Base-by-base conservation (phyloP, 2,113 vertebrate genomes). In the Bungarus multicinctus region DNA sequence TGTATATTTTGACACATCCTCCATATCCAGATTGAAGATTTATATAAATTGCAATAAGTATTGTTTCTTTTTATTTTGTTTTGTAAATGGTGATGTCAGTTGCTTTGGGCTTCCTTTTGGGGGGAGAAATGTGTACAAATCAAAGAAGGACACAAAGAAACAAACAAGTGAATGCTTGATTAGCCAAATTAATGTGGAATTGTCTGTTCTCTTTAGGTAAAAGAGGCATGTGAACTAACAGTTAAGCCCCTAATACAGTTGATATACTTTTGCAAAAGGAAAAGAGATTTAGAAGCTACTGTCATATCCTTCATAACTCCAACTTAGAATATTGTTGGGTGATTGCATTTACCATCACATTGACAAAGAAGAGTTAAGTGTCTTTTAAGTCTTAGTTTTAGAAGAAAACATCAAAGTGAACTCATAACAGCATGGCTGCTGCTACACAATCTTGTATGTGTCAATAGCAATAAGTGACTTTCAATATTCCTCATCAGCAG, bases 381-480 rank as follows among this genome's bases (percentile, higher is more conserved):
- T 0, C 94, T 27, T 86, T 93, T 91, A 45, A 94, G 53, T 52
- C 58, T 94, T 95, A 95, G 93, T 53, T 91, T 94, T 93, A 96
- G 95, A 95, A 0, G 45, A 90, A 93, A 91, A 93, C 89, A 95
- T 96, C 95, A 94, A 94, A 95, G 92, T 92, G 85, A 95, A 95
- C 96, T 97, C 92, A 96, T 97, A 96, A 95, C 95, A 95, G 87
- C 92, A 94, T 94, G 89, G 95, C 90, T 94, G 93, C 54, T 81
- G 87, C 86, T 95, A 90, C 60, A 93, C 93, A 94, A 94, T 93
- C 94, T 93, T 85, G 90, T 89, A 43, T 87, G 88, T 91, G 95
- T 95, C 97, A 97, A 96, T 97, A 96, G 95, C 96, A 96, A 94
- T 96, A 93, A 97, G 93, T 7, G 74, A 96, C 95, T 96, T 96